A percentile compares a stretch with the other conserved stretches of the same genome.
Conservation (phyloP, 2,888 invertebrate genomes). For the Oscheius sp. region DNA sequence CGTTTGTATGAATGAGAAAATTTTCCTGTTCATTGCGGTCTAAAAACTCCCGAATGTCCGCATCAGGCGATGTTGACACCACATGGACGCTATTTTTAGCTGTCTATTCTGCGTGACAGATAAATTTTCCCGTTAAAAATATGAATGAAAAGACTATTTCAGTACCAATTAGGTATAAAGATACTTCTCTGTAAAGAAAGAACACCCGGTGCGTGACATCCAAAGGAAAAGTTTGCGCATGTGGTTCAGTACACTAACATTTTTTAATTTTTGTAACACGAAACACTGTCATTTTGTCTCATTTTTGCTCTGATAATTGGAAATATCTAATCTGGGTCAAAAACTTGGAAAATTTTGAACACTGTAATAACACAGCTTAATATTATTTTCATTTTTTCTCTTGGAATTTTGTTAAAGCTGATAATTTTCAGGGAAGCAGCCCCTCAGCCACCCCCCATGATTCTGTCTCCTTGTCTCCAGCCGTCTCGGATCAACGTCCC, state of each 20-base stretch:
- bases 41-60: background rate
- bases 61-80: no score
- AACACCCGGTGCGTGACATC: background rate
- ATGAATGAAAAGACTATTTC: background rate
- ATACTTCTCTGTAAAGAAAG: no score
- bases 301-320: no score
- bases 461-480: constrained; percentile 31
- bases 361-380: background rate
- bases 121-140: background rate
- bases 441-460: constrained; percentile 32
- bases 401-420: background rate
- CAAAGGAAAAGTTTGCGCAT: background rate
- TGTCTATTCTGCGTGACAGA: no score
- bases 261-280: background rate
- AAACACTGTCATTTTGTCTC: background rate
- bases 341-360: no score
- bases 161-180: background rate
- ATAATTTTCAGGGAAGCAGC: constrained; percentile 37
- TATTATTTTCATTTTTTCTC: background rate
- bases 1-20: no score
- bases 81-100: no score
- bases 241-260: background rate
- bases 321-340: no score
- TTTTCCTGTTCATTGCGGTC: background rate
- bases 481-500: constrained; percentile 39